Conservation (phyloP, 2,113 vertebrate genomes). For the Lethenteron camtschaticum region DNA sequence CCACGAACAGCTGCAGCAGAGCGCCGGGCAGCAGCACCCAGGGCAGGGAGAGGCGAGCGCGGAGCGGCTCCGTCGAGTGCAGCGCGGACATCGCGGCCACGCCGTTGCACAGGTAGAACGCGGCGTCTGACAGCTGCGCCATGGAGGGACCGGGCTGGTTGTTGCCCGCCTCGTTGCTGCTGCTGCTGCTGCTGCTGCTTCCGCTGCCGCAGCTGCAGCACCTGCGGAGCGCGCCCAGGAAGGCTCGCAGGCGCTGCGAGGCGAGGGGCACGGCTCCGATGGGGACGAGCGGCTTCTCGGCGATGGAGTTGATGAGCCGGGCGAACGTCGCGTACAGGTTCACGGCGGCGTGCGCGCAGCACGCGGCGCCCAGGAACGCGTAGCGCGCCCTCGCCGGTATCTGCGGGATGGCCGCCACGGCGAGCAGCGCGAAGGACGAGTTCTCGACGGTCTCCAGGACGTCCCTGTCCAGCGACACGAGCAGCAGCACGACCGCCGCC, state of each 20-base stretch:
- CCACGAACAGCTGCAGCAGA: constrained; percentile 38
- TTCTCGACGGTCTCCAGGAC: constrained; percentile 44
- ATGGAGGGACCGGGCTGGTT: not conserved
- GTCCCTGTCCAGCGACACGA: constrained; percentile 38
- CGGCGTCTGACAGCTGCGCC: constrained; percentile 26
- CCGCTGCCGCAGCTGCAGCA: constrained; percentile 7
- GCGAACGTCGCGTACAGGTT: constrained; percentile 43
- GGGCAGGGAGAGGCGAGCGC: constrained; percentile 32
- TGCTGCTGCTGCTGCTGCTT: not conserved
- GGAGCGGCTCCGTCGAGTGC: constrained; percentile 16
- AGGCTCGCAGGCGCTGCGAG: constrained; percentile 19
- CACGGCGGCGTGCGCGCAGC: constrained; percentile 25
- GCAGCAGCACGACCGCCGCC: constrained; percentile 25
- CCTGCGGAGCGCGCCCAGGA: constrained; percentile 10
- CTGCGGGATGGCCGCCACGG: constrained; percentile 32
- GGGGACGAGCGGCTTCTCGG: constrained; percentile 48
- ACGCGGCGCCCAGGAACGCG: constrained; percentile 39
- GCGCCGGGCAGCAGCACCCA: constrained; percentile 46
- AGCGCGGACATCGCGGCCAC: constrained; percentile 40
- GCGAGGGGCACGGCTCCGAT: constrained; percentile 31
- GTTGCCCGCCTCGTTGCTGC: not conserved
- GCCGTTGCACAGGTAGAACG: constrained; percentile 53
- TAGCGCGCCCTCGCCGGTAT: constrained; percentile 26
- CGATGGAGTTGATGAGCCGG: constrained; percentile 49
- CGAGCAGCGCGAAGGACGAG: constrained; percentile 32